A percentile compares a stretch with the other conserved stretches of the same genome.
phyloP scores from a whole-genome alignment of 2,797 vertebrate species.

The Chanos chanos region DNA sequence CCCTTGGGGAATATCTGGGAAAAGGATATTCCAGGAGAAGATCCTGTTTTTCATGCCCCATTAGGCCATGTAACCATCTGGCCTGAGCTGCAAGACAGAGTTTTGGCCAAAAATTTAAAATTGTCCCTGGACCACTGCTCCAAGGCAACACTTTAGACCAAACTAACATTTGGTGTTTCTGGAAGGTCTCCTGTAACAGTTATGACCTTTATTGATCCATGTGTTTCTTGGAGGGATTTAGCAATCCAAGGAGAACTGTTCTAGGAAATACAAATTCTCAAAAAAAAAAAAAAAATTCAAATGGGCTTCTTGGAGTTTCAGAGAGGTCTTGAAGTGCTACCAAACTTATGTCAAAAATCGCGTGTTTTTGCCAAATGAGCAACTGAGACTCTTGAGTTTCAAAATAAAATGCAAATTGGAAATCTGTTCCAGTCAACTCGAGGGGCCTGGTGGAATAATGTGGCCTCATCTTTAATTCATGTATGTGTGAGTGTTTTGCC shows the following conservation, averaged over 20 bases:
- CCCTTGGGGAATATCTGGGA: constrained; percentile 24
- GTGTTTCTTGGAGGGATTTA: too few species aligned
- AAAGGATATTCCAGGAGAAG: constrained; percentile 12
- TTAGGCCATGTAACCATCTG: constrained; percentile 36
- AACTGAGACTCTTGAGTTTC: constrained; percentile 42
- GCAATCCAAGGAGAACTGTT: too few species aligned
- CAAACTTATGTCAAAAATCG: constrained; percentile 35
- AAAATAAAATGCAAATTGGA: constrained; percentile 65
- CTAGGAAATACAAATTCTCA: too few species aligned
- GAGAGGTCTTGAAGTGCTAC: constrained; percentile 22
- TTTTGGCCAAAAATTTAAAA: constrained; percentile 22
- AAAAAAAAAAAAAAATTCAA: too few species aligned
- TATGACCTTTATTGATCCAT: too few species aligned
- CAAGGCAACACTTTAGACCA: not conserved
- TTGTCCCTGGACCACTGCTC: constrained; percentile 1
- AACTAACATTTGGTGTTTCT: too few species aligned
- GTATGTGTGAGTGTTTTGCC: constrained; percentile 26
- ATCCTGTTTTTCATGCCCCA: constrained; percentile 29
- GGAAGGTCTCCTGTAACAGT: too few species aligned
- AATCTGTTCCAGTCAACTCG: constrained; percentile 59
- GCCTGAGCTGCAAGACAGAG: constrained; percentile 4
- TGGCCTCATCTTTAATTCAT: constrained; percentile 70
- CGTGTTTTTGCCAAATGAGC: constrained; percentile 47
- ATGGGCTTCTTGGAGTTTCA: not conserved
- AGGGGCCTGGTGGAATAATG: constrained; percentile 53